Conservation (phyloP, 2,797 vertebrate species). For the Coreius guichenoti region DNA sequence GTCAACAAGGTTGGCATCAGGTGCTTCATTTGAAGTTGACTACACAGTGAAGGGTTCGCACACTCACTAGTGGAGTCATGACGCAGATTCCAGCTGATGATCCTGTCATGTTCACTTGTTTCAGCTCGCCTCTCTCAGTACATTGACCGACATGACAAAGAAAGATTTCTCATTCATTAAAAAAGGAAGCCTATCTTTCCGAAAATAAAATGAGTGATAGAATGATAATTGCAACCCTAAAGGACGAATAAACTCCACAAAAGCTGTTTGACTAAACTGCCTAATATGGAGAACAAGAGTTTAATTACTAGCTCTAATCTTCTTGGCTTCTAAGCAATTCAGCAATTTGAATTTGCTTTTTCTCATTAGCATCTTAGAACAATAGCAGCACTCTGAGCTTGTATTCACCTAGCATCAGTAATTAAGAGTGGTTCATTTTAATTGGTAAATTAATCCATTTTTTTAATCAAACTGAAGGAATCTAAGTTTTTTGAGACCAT, state of each 20-base stretch:
- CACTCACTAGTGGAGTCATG: slow-evolving; percentile 39
- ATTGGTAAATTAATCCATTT: slow-evolving; percentile 2
- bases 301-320: slow-evolving; percentile 47
- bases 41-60: slow-evolving; percentile 38
- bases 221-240: background rate
- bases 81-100: slow-evolving; percentile 54
- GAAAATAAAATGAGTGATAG: slow-evolving; percentile 20
- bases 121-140: slow-evolving; percentile 13
- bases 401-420: slow-evolving; percentile 34
- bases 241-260: background rate
- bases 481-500: background rate
- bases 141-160: slow-evolving; percentile 34
- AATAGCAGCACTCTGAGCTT: slow-evolving; percentile 26
- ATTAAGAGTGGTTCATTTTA: slow-evolving; percentile 19
- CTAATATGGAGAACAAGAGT: slow-evolving; percentile 31
- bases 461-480: slow-evolving; percentile 39
- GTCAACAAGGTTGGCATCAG: slow-evolving; percentile 23
- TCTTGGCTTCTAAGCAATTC: slow-evolving; percentile 27
- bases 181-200: background rate
- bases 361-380: slow-evolving; percentile 42
- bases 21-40: slow-evolving; percentile 48
- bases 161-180: background rate
- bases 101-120: slow-evolving; percentile 43
- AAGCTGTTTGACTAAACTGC: slow-evolving; percentile 18
- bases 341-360: slow-evolving; percentile 21